These are phyloP conservation scores for Lerista edwardsae DNA, from an alignment of 2,797 vertebrate species.

Conservation along the genomic window DNA sequence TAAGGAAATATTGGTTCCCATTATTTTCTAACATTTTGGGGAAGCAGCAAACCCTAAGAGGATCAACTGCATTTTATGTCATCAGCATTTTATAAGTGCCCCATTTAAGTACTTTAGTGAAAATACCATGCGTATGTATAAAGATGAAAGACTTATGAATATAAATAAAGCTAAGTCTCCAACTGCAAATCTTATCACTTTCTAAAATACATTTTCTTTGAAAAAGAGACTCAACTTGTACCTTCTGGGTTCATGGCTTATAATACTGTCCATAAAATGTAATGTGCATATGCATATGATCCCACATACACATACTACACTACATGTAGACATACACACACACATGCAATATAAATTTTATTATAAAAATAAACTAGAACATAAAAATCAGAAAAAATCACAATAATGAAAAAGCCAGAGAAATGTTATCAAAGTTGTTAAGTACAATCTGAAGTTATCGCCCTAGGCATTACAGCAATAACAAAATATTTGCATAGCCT, in stretches of 20 bases:
- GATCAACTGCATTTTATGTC: constrained; percentile 84
- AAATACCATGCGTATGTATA: constrained; percentile 81
- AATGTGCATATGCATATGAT: background rate
- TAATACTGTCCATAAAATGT: constrained; percentile 68
- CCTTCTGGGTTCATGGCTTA: constrained; percentile 72
- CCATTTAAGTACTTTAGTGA: constrained; percentile 82
- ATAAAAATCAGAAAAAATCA: constrained; percentile 68
- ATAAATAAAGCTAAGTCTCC: constrained; percentile 85
- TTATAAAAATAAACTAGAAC: constrained; percentile 58
- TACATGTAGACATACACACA: constrained; percentile 23
- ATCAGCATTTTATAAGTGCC: constrained; percentile 85
- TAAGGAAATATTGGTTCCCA: constrained; percentile 75
- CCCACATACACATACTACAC: background rate
- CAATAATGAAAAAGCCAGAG: constrained; percentile 57
- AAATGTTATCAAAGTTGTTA: constrained; percentile 64
- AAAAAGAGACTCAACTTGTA: constrained; percentile 75
- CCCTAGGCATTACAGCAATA: constrained; percentile 61
- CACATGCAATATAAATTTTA: constrained; percentile 70
- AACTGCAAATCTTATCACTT: constrained; percentile 83
- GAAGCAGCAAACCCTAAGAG: constrained; percentile 83
- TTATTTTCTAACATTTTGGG: constrained; percentile 81
- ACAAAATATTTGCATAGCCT: constrained; percentile 62
- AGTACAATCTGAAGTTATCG: constrained; percentile 58
- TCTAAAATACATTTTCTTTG: constrained; percentile 79
- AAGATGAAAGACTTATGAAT: constrained; percentile 86